Percentiles rank a stretch among this genome's conserved stretches.
These are phyloP conservation scores for Caenorhabditis parvicauda DNA, from an alignment of 2,888 invertebrate genomes.

Conservation along the genomic window DNA sequence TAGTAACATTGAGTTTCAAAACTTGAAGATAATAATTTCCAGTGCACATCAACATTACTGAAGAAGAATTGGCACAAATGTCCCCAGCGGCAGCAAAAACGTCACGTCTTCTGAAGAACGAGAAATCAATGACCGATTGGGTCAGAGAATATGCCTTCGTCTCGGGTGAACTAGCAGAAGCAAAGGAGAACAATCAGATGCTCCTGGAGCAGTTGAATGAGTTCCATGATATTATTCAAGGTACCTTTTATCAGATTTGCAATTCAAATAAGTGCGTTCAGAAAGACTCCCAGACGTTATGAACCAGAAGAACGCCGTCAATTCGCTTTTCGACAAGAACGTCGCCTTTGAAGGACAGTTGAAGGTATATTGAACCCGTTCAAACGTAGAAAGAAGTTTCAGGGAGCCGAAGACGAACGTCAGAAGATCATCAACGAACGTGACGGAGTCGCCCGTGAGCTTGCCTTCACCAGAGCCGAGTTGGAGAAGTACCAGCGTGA, in stretches of 20 bases:
- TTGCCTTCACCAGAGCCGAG: slow-evolving; percentile 49
- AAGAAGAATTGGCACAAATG: slow-evolving; percentile 38
- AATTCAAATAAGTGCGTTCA: neutral
- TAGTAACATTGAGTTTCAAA: too few relatives aligned
- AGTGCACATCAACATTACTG: slow-evolving; percentile 33
- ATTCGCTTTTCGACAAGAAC: slow-evolving; percentile 23
- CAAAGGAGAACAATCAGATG: slow-evolving; percentile 25
- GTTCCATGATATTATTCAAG: slow-evolving; percentile 35
- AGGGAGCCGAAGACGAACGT: slow-evolving; percentile 20
- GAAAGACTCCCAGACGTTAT: slow-evolving; percentile 25
- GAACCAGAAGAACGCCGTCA: slow-evolving; percentile 22
- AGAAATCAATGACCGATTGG: slow-evolving; percentile 42
- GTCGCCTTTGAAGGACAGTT: slow-evolving; percentile 18
- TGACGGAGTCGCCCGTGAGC: slow-evolving; percentile 37
- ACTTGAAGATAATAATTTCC: too few relatives aligned
- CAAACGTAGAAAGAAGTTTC: neutral
- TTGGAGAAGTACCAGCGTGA: slow-evolving; percentile 48
- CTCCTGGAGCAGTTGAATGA: slow-evolving; percentile 46
- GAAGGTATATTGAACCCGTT: slow-evolving; percentile 2
- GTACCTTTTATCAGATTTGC: slow-evolving; percentile 1
- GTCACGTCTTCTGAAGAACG: slow-evolving; percentile 42
- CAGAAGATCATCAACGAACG: slow-evolving; percentile 18
- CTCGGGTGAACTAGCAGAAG: slow-evolving; percentile 40
- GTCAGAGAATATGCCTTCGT: slow-evolving; percentile 47
- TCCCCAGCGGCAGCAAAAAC: slow-evolving; percentile 54